A percentile compares a stretch with the other conserved stretches of the same genome.
These are phyloP conservation scores for Pangasius macronema DNA, from an alignment of 2,797 vertebrate genomes.

Conservation along the genomic window DNA sequence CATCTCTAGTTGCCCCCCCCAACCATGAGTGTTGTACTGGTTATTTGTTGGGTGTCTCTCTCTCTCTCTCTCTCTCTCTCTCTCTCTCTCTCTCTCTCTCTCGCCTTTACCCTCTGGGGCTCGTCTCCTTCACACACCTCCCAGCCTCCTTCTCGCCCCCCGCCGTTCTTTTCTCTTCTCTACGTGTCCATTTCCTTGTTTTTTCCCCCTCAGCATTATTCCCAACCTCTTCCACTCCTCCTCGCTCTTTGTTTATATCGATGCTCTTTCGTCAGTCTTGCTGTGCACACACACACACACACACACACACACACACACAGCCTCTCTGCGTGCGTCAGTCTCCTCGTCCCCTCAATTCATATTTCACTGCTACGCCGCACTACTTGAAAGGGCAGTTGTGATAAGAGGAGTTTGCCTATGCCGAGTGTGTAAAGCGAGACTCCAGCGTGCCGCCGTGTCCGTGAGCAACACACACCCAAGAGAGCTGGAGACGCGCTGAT, in stretches of 20 bases:
- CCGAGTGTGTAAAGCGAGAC: conserved; percentile 61
- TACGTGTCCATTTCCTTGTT: not conserved
- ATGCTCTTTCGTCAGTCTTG: conserved; percentile 27
- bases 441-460: conserved; percentile 29
- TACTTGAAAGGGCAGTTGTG: conserved; percentile 60
- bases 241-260: conserved; percentile 2
- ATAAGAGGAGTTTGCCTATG: conserved; percentile 60
- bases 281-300: conserved; percentile 2
- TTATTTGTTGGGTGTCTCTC: not conserved
- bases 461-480: not conserved
- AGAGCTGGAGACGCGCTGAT: not conserved
- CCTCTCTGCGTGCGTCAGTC: conserved; percentile 10
- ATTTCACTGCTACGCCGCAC: conserved; percentile 31
- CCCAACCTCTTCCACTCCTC: not conserved
- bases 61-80: not conserved
- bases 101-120: conserved; percentile 7
- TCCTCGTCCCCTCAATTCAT: conserved; percentile 19
- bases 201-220: not conserved
- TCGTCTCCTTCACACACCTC: conserved; percentile 18
- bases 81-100: not conserved
- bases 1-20: not conserved
- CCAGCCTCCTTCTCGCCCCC: not conserved
- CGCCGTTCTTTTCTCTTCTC: not conserved
- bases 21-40: not conserved
- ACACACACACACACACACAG: not conserved